Evolutionary conservation across 2,113 vertebrate genomes (phyloP).

Genomic region (Chaetodon auriga): DNA sequence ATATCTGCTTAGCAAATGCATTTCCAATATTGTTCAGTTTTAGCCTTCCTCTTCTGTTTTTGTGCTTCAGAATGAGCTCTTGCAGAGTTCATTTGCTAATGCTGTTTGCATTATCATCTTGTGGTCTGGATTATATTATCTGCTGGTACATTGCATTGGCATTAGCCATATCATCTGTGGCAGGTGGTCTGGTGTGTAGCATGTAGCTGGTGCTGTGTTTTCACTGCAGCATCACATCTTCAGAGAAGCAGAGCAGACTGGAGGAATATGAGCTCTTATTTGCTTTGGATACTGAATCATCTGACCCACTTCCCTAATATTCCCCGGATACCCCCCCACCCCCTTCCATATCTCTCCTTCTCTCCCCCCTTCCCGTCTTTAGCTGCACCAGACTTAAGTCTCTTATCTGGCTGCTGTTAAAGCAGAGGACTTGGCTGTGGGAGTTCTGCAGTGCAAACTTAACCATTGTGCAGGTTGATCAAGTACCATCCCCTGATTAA

Average conservation of each 20-base stretch:
- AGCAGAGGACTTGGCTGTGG: constrained; percentile 49
- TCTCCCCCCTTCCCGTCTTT: constrained; percentile 41
- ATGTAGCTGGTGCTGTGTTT: constrained; percentile 25
- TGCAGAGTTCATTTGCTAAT: neutral
- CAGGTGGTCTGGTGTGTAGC: constrained; percentile 13
- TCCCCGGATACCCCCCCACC: constrained; percentile 51
- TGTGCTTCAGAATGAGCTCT: neutral
- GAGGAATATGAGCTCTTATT: constrained; percentile 72
- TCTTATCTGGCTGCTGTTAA: constrained; percentile 53
- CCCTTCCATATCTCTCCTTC: constrained; percentile 34
- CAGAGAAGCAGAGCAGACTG: constrained; percentile 34
- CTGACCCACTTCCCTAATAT: constrained; percentile 79
- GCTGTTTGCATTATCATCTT: neutral
- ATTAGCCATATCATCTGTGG: constrained; percentile 6
- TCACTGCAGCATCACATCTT: constrained; percentile 61
- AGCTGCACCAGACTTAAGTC: constrained; percentile 65
- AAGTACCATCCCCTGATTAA: constrained; percentile 40
- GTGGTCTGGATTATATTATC: neutral
- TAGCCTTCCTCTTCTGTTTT: constrained; percentile 3
- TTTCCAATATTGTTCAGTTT: neutral
- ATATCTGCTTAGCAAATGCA: no score
- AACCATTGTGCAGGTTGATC: constrained; percentile 51
- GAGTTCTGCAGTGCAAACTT: constrained; percentile 60
- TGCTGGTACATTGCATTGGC: neutral
- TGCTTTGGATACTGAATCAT: constrained; percentile 78